These are phyloP conservation scores for Hephaestus fuliginosus DNA, from an alignment of 2,797 vertebrate genomes.

Conservation along the genomic window DNA sequence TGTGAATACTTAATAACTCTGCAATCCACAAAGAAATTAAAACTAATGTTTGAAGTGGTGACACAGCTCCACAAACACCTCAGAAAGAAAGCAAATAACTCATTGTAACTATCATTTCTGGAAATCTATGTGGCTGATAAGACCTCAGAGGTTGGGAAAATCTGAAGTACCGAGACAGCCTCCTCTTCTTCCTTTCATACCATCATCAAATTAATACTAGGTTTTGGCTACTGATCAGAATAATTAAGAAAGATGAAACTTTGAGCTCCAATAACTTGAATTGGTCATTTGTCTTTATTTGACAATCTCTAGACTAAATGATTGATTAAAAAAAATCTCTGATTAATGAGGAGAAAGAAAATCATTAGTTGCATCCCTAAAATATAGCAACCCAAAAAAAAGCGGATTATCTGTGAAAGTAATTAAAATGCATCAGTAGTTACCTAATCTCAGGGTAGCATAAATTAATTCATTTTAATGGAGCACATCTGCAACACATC, in stretches of 20 bases:
- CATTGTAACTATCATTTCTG: too few species aligned
- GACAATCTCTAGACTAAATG: slow-evolving; percentile 28
- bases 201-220: background rate
- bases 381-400: background rate
- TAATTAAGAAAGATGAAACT: slow-evolving; percentile 33
- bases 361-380: slow-evolving; percentile 3
- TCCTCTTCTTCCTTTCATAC: background rate
- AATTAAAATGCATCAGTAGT: slow-evolving; percentile 26
- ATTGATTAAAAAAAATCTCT: slow-evolving; percentile 21
- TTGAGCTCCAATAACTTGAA: slow-evolving; percentile 9
- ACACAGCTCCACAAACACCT: background rate
- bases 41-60: background rate
- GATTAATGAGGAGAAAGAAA: slow-evolving; percentile 27
- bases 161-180: background rate
- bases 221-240: slow-evolving; percentile 29
- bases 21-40: background rate
- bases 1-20: background rate
- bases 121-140: background rate
- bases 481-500: background rate
- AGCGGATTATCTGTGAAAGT: slow-evolving; percentile 19
- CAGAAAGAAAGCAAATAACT: background rate
- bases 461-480: background rate
- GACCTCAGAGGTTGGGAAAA: background rate
- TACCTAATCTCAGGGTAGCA: background rate
- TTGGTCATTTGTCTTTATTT: slow-evolving; percentile 32